phyloP scores from a whole-genome alignment of 2,113 vertebrate species.

The Tenebrosternarchus preto region DNA sequence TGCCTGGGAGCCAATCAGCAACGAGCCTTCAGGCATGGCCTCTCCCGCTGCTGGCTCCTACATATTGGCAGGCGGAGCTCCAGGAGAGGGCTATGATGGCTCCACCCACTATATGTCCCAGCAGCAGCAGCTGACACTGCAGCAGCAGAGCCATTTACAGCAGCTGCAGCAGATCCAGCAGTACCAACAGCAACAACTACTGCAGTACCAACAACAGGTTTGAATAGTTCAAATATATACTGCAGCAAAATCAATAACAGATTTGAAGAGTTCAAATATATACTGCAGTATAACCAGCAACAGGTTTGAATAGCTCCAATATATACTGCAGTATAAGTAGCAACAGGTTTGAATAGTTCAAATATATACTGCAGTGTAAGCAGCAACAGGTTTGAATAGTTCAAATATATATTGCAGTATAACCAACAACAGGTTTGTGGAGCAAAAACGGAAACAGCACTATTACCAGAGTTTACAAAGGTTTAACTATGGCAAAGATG shows the following conservation, averaged over 20 bases:
- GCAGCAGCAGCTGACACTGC: constrained; percentile 69
- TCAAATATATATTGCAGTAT: background rate
- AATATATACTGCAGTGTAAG: constrained; percentile 76
- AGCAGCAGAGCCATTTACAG: constrained; percentile 74
- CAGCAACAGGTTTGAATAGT: constrained; percentile 60
- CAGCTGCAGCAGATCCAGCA: constrained; percentile 77
- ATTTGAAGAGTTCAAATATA: background rate
- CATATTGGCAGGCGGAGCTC: constrained; percentile 70
- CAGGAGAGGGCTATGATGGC: constrained; percentile 68
- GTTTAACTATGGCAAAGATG: background rate
- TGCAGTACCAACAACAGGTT: constrained; percentile 72
- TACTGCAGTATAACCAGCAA: background rate
- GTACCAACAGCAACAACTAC: constrained; percentile 75
- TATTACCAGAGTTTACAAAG: background rate
- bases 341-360: too few relatives aligned
- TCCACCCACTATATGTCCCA: constrained; percentile 71
- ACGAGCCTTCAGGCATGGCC: constrained; percentile 90
- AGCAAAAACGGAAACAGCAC: background rate
- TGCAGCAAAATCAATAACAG: background rate
- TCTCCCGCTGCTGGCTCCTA: constrained; percentile 92
- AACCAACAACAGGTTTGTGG: background rate
- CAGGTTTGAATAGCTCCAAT: too few relatives aligned
- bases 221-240: background rate
- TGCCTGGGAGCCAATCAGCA: constrained; percentile 91
- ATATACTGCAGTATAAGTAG: constrained; percentile 75